Percentiles rank a stretch among this genome's conserved stretches.
phyloP scores from a whole-genome alignment of 2,113 vertebrate species.

The Stomatorhinus ivindoensis region DNA sequence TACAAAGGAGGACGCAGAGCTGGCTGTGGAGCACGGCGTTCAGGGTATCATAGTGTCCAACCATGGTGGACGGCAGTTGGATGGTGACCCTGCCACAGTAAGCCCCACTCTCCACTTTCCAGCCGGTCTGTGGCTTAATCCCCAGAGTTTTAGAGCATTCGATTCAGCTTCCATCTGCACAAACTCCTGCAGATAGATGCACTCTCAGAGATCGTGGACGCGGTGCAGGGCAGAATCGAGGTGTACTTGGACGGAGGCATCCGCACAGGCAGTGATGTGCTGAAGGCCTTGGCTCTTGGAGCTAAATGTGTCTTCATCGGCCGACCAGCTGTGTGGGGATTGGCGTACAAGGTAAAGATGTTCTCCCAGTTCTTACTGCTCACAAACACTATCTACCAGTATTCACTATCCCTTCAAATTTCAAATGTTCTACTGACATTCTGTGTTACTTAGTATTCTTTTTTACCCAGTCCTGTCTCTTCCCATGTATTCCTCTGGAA shows the following conservation, averaged over 20 bases:
- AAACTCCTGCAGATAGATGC: slow-evolving; percentile 72
- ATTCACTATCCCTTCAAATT: neutral
- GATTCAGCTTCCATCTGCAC: neutral
- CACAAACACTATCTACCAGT: neutral
- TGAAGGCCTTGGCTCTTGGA: slow-evolving; percentile 85
- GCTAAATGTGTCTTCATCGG: slow-evolving; percentile 89
- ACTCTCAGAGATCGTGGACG: slow-evolving; percentile 76
- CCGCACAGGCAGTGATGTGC: slow-evolving; percentile 78
- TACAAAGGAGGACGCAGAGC: slow-evolving; percentile 89
- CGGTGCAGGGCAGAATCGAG: slow-evolving; percentile 72
- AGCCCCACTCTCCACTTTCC: neutral
- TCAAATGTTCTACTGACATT: neutral
- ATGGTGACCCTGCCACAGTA: slow-evolving; percentile 81
- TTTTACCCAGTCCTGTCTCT: neutral
- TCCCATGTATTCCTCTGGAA: neutral
- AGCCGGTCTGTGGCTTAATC: neutral
- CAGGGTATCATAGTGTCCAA: slow-evolving; percentile 92
- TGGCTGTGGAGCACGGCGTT: slow-evolving; percentile 79
- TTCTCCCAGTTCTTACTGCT: neutral
- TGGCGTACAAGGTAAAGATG: slow-evolving; percentile 79
- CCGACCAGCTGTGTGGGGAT: slow-evolving; percentile 84
- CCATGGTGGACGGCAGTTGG: slow-evolving; percentile 88
- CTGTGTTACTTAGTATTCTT: neutral
- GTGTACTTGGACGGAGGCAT: slow-evolving; percentile 87
- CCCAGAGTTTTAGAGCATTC: neutral